Evolutionary conservation across 2,888 invertebrate species (phyloP).

Genomic region (Xestia c-nigrum): DNA sequence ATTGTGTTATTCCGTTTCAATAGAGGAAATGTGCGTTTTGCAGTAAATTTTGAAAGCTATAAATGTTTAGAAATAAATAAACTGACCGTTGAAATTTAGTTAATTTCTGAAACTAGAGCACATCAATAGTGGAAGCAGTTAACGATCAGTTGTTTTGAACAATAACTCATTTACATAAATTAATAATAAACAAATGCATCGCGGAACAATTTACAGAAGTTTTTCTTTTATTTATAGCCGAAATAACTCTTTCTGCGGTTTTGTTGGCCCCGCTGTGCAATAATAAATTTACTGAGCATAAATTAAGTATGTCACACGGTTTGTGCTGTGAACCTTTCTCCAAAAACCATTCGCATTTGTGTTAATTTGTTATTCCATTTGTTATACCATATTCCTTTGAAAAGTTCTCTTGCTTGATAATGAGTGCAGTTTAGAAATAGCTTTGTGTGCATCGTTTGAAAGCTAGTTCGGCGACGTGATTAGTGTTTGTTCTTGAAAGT

Average conservation of each 20-base stretch:
- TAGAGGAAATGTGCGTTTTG: constrained; percentile 1
- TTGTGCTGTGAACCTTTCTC: constrained; percentile 69
- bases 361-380: constrained; percentile 47
- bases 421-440: constrained; percentile 20
- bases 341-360: constrained; percentile 64
- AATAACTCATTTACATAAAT: constrained; percentile 44
- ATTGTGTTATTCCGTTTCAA: constrained; percentile 26
- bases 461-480: background rate
- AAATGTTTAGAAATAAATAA: background rate
- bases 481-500: background rate
- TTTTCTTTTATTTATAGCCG: constrained; percentile 75
- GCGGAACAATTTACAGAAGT: constrained; percentile 67
- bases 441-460: background rate
- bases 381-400: constrained; percentile 37
- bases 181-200: constrained; percentile 52
- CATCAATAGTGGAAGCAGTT: constrained; percentile 8
- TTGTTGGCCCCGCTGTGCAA: constrained; percentile 74
- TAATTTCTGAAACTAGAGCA: constrained; percentile 6
- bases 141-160: constrained; percentile 11
- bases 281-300: constrained; percentile 78
- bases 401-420: constrained; percentile 1
- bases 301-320: constrained; percentile 76
- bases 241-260: constrained; percentile 79
- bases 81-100: background rate
- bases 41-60: background rate